These are phyloP conservation scores for Zaprionus tsacasi DNA, from an alignment of 1,140 invertebrate genomes.

Conservation along the genomic window DNA sequence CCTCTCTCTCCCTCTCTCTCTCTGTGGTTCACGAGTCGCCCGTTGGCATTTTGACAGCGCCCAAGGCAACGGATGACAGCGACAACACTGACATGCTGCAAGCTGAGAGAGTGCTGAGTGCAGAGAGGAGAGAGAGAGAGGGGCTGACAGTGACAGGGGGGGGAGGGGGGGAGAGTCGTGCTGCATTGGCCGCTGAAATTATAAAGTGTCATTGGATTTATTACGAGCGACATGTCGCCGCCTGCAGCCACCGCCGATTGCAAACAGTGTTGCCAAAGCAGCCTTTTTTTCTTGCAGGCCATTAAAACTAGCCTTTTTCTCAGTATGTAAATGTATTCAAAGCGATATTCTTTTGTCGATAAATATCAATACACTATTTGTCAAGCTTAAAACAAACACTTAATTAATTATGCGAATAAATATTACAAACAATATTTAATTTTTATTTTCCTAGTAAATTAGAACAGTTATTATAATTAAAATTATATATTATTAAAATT, in stretches of 20 bases:
- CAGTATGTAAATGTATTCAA: too few relatives aligned
- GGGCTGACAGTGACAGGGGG: neutral
- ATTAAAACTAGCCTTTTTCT: neutral
- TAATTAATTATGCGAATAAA: too few relatives aligned
- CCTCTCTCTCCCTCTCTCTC: neutral
- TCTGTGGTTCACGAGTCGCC: constrained; percentile 23
- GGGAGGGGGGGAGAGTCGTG: neutral
- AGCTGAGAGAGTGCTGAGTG: neutral
- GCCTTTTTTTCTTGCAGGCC: neutral
- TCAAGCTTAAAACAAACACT: too few relatives aligned
- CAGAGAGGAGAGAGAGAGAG: neutral
- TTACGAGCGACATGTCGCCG: constrained; percentile 41
- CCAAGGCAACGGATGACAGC: constrained; percentile 62
- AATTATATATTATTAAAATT: too few relatives aligned
- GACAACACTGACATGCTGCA: constrained; percentile 60
- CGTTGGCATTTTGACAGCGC: constrained; percentile 44
- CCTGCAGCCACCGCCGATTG: constrained; percentile 11
- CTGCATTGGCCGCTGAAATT: constrained; percentile 52
- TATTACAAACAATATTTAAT: too few relatives aligned
- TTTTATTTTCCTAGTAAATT: too few relatives aligned
- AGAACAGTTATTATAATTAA: too few relatives aligned
- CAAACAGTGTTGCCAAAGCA: neutral
- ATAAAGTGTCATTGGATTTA: constrained; percentile 74
- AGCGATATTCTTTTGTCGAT: too few relatives aligned
- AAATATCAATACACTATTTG: too few relatives aligned